Evolutionary conservation across 1,140 invertebrate species (phyloP).

Genomic region (Sweltsa coloradensis): DNA sequence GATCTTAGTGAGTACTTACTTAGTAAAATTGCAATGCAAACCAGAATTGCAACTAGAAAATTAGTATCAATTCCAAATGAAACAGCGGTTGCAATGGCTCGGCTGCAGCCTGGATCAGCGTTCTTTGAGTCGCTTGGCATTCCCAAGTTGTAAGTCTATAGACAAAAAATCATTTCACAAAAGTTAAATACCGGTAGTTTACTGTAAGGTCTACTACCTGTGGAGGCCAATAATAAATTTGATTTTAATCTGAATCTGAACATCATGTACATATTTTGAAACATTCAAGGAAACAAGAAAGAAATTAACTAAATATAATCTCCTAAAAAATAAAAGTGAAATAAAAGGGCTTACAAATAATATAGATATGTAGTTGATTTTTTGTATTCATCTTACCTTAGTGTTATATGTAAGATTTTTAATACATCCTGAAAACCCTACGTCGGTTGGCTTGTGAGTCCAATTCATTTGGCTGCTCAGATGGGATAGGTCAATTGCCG

Average conservation of each 20-base stretch:
- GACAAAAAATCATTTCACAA: conserved; percentile 19
- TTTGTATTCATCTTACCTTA: conserved; percentile 34
- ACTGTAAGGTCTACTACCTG: conserved; percentile 12
- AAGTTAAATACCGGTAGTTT: conserved; percentile 12
- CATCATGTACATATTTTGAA: background rate
- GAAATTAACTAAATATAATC: no score
- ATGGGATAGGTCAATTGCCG: conserved; percentile 43
- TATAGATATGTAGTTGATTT: background rate
- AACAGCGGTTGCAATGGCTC: conserved; percentile 52
- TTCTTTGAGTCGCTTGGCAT: conserved; percentile 52
- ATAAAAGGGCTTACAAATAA: no score
- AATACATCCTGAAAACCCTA: conserved; percentile 72
- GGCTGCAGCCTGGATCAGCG: conserved; percentile 53
- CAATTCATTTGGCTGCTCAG: conserved; percentile 41
- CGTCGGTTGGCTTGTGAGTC: conserved; percentile 46
- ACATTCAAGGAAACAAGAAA: background rate
- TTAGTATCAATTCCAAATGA: conserved; percentile 71
- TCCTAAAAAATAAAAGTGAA: no score
- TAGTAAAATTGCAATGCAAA: conserved; percentile 62
- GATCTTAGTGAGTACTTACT: conserved; percentile 42
- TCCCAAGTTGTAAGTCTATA: conserved; percentile 61
- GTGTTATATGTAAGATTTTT: conserved; percentile 71
- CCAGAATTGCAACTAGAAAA: conserved; percentile 70
- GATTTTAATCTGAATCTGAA: background rate
- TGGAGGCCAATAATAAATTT: background rate